A percentile compares a stretch with the other conserved stretches of the same genome.
These are phyloP conservation scores for Bathynomus jamesi DNA, from an alignment of 1,140 invertebrate genomes.

Conservation along the genomic window DNA sequence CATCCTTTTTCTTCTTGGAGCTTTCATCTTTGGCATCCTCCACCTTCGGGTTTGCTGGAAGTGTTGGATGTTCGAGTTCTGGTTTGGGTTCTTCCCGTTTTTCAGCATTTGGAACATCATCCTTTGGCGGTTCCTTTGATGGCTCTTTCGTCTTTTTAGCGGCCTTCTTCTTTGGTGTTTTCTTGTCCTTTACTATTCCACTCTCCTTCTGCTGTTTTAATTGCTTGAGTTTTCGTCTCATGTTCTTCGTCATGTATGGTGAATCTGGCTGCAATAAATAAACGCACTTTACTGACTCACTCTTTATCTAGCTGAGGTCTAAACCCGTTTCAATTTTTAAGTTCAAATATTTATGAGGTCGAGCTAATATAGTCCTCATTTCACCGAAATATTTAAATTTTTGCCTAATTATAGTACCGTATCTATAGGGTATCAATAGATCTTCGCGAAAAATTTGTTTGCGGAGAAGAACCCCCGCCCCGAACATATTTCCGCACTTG, in stretches of 20 bases:
- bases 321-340: no score
- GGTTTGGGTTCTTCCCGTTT: neutral
- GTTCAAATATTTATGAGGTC: no score
- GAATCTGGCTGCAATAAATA: neutral
- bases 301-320: no score
- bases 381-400: no score
- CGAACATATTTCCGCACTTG: no score
- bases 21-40: neutral
- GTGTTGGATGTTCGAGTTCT: neutral
- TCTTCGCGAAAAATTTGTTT: no score
- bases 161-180: constrained; percentile 1
- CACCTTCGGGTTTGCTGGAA: neutral
- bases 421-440: no score
- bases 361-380: no score
- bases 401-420: no score
- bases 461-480: no score
- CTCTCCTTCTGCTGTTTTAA: neutral
- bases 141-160: constrained; percentile 4
- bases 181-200: constrained; percentile 5
- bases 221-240: neutral
- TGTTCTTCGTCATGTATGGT: neutral
- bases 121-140: neutral
- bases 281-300: no score
- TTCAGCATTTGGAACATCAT: neutral
- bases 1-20: no score